Evolutionary conservation across 2,888 invertebrate species (phyloP), one percentile per base, ranked within the genome.

Genomic region (Pteria penguin): DNA sequence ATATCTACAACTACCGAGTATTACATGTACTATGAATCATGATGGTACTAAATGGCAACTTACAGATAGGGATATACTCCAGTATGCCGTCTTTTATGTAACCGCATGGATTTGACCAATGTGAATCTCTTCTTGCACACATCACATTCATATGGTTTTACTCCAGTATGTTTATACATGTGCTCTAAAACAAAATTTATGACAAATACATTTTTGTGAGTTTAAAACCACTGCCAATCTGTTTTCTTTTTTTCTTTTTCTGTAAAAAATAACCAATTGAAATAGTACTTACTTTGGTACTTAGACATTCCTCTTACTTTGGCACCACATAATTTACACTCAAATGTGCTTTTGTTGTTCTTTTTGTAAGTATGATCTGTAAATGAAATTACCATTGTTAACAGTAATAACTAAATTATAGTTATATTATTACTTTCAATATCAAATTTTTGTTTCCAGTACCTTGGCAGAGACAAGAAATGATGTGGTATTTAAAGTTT

Each of bases 91-190:
- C 92, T 82, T 67, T 85, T 82, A 75, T 90, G 90, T 54, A 91
- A 87, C 36, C 87, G 86, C 61, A 88, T 86, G 57, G 88, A 87
- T 66, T 89, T 89, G 82, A 87, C 86, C 75, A 89, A 88, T n/a
- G 89, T 86, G 81, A 90, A 90, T 31, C 82, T 83, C 82, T 90
- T 91, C n/a, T 81, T 72, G 82, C 92, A 92, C 66, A 85, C 82
- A 22, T 87, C 86, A 80, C 92, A 92, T 4, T 83, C 77, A 78
- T 90, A 92, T 4, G 92, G 92, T 79, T 98, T 98, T 90, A 97
- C 97, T 0, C 96, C 95, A 0, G 98, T 98, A 92, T 98, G 98
- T 1, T 98, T 98, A 0, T 98, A 98, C 97, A 98, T 97, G 92
- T 98, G 98, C 55, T 86, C 90, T 89, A 82, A 11, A 68, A 74